Evolutionary conservation across 2,113 vertebrate genomes (phyloP).

Genomic region (Eurypyga helias): DNA sequence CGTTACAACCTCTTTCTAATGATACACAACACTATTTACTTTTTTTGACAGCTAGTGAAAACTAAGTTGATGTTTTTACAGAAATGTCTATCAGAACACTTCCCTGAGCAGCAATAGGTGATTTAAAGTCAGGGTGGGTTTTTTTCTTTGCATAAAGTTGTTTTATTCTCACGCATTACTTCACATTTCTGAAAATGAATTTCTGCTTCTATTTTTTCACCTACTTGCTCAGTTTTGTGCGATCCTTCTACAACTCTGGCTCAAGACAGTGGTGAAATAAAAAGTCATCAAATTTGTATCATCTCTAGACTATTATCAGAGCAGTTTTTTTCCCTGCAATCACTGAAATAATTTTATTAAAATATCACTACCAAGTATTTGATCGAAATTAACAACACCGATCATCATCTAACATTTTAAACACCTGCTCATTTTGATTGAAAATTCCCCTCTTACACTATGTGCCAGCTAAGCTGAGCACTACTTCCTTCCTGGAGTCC

Average conservation of each 20-base stretch:
- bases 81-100: background rate
- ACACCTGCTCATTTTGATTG: background rate
- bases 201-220: background rate
- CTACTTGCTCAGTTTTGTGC: background rate
- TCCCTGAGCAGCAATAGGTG: background rate
- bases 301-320: background rate
- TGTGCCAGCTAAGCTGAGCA: background rate
- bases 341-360: background rate
- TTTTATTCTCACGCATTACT: background rate
- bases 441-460: background rate
- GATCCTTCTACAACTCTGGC: background rate
- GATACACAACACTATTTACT: background rate
- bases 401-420: background rate
- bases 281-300: background rate
- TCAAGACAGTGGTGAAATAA: background rate
- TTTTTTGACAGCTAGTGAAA: slow-evolving; percentile 16
- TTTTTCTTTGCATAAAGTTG: background rate
- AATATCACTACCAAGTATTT: background rate
- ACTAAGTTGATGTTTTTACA: background rate
- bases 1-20: background rate
- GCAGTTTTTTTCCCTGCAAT: background rate
- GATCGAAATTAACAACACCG: background rate
- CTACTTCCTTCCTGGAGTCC: background rate
- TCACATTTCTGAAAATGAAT: background rate
- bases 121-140: background rate